These are phyloP conservation scores for Craniophora ligustri DNA, from an alignment of 2,888 invertebrate species.

Conservation along the genomic window DNA sequence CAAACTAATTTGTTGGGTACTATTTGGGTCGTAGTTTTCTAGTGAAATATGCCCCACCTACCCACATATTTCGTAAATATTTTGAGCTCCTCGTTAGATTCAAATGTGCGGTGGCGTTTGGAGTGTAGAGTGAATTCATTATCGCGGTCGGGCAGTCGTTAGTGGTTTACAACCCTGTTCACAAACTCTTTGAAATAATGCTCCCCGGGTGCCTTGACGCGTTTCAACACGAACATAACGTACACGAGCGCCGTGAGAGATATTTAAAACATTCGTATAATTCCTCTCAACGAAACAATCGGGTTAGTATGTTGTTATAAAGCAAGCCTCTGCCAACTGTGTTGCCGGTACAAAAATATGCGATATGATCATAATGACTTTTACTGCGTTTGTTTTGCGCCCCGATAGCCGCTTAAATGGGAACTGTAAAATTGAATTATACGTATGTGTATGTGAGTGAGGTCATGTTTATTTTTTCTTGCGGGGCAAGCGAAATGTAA, in stretches of 20 bases:
- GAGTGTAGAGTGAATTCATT: conserved; percentile 82
- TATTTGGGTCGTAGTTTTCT: conserved; percentile 33
- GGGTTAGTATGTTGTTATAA: conserved; percentile 40
- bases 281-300: conserved; percentile 47
- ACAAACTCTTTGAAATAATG: conserved; percentile 83
- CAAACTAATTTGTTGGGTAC: conserved; percentile 44
- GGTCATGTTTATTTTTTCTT: conserved; percentile 14
- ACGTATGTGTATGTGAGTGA: conserved; percentile 8
- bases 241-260: conserved; percentile 55
- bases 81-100: conserved; percentile 65
- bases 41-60: conserved; percentile 50
- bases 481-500: neutral
- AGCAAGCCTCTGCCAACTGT: conserved; percentile 29
- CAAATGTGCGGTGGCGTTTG: conserved; percentile 70
- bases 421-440: conserved; percentile 45
- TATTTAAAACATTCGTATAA: conserved; percentile 61
- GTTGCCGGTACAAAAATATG: conserved; percentile 40
- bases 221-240: conserved; percentile 55
- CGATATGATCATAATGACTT: conserved; percentile 43
- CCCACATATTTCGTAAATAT: conserved; percentile 58
- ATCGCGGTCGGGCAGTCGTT: conserved; percentile 82
- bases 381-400: conserved; percentile 38
- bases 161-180: conserved; percentile 82
- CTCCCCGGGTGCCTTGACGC: conserved; percentile 71
- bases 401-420: conserved; percentile 33